These are phyloP conservation scores for Entomyzon cyanotis DNA, from an alignment of 2,113 vertebrate genomes.

Conservation along the genomic window DNA sequence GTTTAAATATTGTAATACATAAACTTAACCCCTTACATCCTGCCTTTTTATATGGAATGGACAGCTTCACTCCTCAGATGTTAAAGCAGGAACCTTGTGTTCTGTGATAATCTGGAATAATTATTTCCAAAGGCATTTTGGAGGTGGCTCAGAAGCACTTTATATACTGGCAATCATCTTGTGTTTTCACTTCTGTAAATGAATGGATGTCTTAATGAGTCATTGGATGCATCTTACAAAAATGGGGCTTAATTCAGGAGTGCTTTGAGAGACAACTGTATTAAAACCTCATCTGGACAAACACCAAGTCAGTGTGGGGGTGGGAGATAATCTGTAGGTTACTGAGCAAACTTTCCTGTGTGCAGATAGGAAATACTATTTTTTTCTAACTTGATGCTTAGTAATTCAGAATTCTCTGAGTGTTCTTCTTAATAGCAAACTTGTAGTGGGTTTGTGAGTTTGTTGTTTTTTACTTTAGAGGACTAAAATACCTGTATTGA, in stretches of 20 bases:
- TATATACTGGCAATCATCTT: not conserved
- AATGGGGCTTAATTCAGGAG: conserved; percentile 17
- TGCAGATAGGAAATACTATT: not conserved
- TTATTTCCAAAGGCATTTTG: conserved; percentile 50
- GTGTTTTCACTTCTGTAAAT: conserved; percentile 45
- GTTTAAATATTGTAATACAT: not conserved
- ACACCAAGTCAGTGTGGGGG: not conserved
- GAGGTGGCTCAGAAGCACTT: conserved; percentile 33
- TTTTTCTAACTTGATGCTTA: not conserved
- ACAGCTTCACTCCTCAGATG: not conserved
- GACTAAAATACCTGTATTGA: not conserved
- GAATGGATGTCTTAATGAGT: conserved; percentile 47
- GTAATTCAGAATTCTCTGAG: not conserved
- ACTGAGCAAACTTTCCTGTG: not conserved
- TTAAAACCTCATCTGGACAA: conserved; percentile 13
- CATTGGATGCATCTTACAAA: conserved; percentile 11
- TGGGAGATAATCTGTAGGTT: not conserved
- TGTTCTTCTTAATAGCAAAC: not conserved
- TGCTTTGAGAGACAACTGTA: not conserved
- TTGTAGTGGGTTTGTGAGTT: not conserved
- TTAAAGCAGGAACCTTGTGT: conserved; percentile 33
- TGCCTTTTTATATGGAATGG: not conserved
- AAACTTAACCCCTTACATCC: not conserved
- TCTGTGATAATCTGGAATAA: not conserved
- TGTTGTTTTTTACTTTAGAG: not conserved